Evolutionary conservation across 1,140 invertebrate genomes (phyloP).

Genomic region (Drosophila repletoides): DNA sequence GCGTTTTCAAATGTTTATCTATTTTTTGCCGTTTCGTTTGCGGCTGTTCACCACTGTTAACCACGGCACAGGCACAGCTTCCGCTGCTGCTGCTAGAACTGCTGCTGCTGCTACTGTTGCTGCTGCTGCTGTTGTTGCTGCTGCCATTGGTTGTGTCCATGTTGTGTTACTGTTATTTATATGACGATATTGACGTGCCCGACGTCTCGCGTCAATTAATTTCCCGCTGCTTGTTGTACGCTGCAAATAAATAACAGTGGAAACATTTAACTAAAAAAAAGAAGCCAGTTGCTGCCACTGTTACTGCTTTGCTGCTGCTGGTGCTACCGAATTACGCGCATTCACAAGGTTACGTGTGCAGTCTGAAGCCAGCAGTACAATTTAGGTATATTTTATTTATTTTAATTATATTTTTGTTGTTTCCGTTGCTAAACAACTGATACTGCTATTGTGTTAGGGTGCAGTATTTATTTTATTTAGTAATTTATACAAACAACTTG

Average conservation of each 20-base stretch:
- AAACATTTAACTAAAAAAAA: conserved; percentile 5
- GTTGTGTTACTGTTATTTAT: conserved; percentile 22
- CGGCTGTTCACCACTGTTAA: conserved; percentile 54
- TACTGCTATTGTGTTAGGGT: no score
- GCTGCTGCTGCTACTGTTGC: conserved; percentile 12
- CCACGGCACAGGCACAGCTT: conserved; percentile 36
- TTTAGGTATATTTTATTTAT: neutral
- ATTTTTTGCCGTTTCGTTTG: conserved; percentile 79
- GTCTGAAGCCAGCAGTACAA: conserved; percentile 16
- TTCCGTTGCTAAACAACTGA: neutral
- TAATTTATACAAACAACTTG: conserved; percentile 37
- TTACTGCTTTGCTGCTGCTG: conserved; percentile 38
- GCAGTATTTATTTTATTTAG: neutral
- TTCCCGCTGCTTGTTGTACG: conserved; percentile 13
- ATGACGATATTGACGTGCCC: conserved; percentile 63
- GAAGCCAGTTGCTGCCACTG: conserved; percentile 29
- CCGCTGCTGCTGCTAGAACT: conserved; percentile 4
- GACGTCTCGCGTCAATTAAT: conserved; percentile 42
- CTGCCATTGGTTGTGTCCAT: conserved; percentile 49
- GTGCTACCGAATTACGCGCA: conserved; percentile 80
- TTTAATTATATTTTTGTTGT: neutral
- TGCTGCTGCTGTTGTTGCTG: conserved; percentile 13
- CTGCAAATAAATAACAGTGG: conserved; percentile 33
- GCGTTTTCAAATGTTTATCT: conserved; percentile 73
- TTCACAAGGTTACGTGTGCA: conserved; percentile 82